Evolutionary conservation across 2,113 vertebrate species (phyloP), one percentile per base, ranked within the genome.

Genomic region (Telmatochromis sp.): DNA sequence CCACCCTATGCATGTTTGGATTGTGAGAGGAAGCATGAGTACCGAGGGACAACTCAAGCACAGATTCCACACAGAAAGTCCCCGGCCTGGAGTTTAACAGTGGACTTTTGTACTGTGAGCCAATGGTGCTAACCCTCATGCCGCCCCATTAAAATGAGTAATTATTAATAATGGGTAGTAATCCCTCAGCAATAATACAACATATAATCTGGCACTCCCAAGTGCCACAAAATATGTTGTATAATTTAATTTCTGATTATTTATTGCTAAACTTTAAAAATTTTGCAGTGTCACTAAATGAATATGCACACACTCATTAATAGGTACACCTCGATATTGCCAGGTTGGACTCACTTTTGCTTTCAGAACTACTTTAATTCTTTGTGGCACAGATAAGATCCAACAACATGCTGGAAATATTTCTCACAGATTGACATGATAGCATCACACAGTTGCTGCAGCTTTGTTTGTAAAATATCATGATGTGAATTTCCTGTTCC

Each of bases 321-420:
- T 57, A 28, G 23, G 55, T 57, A 28, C 55, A 28, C 55, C 1
- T 57, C 0, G 0, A 1, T 57, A 57, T 26, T 26, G 12, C 55
- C 12, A 26, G 55, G 7, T 57, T 28, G 55, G 7, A 57, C 23
- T 26, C 54, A 26, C 12, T 57, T 26, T 57, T 57, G 6, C 6
- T 23, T 28, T 28, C 23, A 26, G 12, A 28, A 57, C 1, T 28
- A 7, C 55, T 26, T 57, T 28, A 28, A 57, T 57, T 57, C 23
- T 57, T 57, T 26, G 0, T 57, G 55, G 23, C 54, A 57, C 4
- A 47, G 0, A 15, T 15, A 2, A 26, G 21, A 26, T 57, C 23
- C 21, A 57, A 57, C 54, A 57, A 57, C 3, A 23, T 26, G 54
- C 21, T 55, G 12, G 21, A 57, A 57, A 57, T 13, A 57, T 55